phyloP scores from a whole-genome alignment of 2,888 invertebrate species.

The Chamaedrilus cognettii region DNA sequence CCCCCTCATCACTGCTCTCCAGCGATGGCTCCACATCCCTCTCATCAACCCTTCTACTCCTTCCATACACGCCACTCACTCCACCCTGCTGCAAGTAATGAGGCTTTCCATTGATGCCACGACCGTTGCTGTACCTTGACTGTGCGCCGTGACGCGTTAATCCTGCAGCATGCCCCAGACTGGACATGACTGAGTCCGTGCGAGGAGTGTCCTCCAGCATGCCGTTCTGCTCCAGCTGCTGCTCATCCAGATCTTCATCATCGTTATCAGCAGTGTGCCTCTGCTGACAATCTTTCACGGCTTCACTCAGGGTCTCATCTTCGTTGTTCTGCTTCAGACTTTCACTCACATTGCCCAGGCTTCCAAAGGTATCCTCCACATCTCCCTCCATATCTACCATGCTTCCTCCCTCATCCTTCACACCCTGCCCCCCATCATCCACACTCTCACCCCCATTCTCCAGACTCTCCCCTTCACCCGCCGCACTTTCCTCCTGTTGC shows the following conservation, averaged over 20 bases:
- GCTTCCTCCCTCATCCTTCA: not conserved
- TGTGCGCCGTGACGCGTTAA: too few relatives aligned
- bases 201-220: too few relatives aligned
- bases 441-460: not conserved
- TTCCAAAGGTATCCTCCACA: not conserved
- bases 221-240: too few relatives aligned
- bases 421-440: conserved; percentile 3
- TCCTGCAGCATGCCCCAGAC: too few relatives aligned
- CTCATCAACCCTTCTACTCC: too few relatives aligned
- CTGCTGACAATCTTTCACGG: not conserved
- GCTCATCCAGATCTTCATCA: conserved; percentile 6
- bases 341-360: not conserved
- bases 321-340: not conserved
- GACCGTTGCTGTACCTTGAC: too few relatives aligned
- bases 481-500: not conserved
- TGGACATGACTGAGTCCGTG: too few relatives aligned
- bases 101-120: too few relatives aligned
- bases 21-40: too few relatives aligned
- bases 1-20: too few relatives aligned
- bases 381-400: not conserved
- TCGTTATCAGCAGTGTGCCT: not conserved
- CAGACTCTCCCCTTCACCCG: conserved; percentile 8
- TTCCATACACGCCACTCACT: too few relatives aligned
- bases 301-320: not conserved
- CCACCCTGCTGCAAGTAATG: too few relatives aligned